Percentiles rank a stretch among this genome's conserved stretches.
These are phyloP conservation scores for Strigamia transsilvanica DNA, from an alignment of 2,888 invertebrate genomes.

Conservation along the genomic window DNA sequence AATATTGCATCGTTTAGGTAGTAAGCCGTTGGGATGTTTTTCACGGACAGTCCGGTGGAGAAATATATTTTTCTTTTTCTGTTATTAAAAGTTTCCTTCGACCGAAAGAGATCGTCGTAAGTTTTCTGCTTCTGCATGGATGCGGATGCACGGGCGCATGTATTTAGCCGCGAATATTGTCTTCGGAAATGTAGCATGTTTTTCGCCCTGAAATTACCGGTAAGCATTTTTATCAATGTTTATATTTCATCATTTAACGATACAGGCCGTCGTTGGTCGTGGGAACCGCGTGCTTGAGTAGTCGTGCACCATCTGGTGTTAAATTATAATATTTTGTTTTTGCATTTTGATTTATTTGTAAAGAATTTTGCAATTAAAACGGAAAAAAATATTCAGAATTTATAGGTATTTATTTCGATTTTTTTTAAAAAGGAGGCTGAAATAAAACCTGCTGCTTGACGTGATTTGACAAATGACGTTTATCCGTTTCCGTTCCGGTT, in stretches of 20 bases:
- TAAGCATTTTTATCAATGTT: neutral
- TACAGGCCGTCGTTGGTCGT: neutral
- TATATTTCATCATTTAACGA: too few relatives aligned
- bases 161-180: neutral
- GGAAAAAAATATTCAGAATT: neutral
- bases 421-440: too few relatives aligned
- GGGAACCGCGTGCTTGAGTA: neutral
- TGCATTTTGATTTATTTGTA: neutral
- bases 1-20: neutral
- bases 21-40: neutral
- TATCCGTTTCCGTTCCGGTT: conserved; percentile 22
- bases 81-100: neutral
- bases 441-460: too few relatives aligned
- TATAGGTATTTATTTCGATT: neutral
- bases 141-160: neutral
- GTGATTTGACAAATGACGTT: conserved; percentile 16
- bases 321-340: neutral
- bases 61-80: neutral
- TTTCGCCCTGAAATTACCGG: neutral
- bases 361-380: neutral
- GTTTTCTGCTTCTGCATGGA: neutral
- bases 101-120: neutral
- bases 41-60: neutral
- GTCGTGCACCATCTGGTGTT: neutral
- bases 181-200: neutral